A percentile compares a stretch with the other conserved stretches of the same genome.
These are phyloP conservation scores for Papilio protenor DNA, from an alignment of 2,888 invertebrate species.

Conservation along the genomic window DNA sequence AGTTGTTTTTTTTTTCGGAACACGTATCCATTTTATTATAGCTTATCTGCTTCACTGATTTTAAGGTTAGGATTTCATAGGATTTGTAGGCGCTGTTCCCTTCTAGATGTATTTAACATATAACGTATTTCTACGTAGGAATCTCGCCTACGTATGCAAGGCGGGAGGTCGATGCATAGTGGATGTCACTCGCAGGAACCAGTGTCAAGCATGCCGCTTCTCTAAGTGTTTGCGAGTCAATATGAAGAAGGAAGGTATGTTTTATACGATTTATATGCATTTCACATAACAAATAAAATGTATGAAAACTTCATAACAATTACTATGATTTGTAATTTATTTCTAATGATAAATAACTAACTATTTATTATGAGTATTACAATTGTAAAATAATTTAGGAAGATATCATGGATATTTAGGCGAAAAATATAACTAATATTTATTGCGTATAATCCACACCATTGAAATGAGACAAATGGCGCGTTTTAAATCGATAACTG, in stretches of 20 bases:
- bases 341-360: background rate
- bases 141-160: constrained; percentile 96
- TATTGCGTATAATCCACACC: background rate
- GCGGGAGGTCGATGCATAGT: constrained; percentile 94
- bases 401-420: background rate
- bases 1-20: too few species aligned
- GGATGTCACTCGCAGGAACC: constrained; percentile 95
- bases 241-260: constrained; percentile 96
- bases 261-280: background rate
- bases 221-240: constrained; percentile 95
- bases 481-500: constrained; percentile 45
- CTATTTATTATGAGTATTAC: too few species aligned
- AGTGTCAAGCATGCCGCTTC: constrained; percentile 97
- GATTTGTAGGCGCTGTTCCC: background rate
- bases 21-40: too few species aligned
- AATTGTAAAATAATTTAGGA: too few species aligned
- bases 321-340: background rate
- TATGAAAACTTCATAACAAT: background rate
- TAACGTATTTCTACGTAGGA: constrained; percentile 78
- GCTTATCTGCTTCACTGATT: too few species aligned
- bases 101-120: background rate
- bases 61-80: too few species aligned
- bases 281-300: background rate
- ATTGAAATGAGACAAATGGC: constrained; percentile 43
- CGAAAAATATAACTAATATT: background rate